Evolutionary conservation across 2,888 invertebrate genomes (phyloP).

Genomic region (Parelbella ahira): DNA sequence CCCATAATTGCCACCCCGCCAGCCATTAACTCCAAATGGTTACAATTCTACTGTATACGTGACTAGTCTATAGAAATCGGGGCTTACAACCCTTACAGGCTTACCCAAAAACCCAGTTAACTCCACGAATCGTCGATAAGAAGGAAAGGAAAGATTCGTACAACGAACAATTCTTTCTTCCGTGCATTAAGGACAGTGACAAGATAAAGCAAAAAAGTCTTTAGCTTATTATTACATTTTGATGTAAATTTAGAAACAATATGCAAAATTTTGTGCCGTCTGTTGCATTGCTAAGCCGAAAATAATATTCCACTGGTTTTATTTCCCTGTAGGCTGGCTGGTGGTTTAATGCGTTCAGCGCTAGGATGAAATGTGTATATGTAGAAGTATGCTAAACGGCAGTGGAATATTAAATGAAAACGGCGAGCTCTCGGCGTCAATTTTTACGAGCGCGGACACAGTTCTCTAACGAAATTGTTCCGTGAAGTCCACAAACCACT

Average conservation of each 20-base stretch:
- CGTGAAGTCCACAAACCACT: slow-evolving; percentile 40
- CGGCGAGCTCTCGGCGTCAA: slow-evolving; percentile 41
- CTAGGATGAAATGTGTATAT: slow-evolving; percentile 21
- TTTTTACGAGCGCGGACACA: slow-evolving; percentile 50
- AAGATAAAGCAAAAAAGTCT: too few species aligned
- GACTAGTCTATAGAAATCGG: too few species aligned
- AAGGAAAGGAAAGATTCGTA: too few species aligned
- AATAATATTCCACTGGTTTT: slow-evolving; percentile 7
- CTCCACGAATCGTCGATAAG: too few species aligned
- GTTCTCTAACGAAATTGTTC: slow-evolving; percentile 53
- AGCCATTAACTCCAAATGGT: too few species aligned
- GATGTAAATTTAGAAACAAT: not conserved
- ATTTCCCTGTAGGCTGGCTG: slow-evolving; percentile 12
- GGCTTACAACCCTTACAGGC: too few species aligned
- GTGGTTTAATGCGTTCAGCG: slow-evolving; percentile 14
- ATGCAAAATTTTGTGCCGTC: slow-evolving; percentile 1
- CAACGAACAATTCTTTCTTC: too few species aligned
- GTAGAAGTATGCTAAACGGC: slow-evolving; percentile 30
- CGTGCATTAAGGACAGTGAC: too few species aligned
- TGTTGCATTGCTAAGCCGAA: slow-evolving; percentile 14
- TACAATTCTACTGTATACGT: too few species aligned
- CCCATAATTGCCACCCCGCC: too few species aligned
- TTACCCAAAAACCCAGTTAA: too few species aligned
- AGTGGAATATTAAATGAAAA: slow-evolving; percentile 43
- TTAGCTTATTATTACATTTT: too few species aligned